Base-by-base conservation (phyloP, 2,113 vertebrate genomes). In the Charina bottae region DNA sequence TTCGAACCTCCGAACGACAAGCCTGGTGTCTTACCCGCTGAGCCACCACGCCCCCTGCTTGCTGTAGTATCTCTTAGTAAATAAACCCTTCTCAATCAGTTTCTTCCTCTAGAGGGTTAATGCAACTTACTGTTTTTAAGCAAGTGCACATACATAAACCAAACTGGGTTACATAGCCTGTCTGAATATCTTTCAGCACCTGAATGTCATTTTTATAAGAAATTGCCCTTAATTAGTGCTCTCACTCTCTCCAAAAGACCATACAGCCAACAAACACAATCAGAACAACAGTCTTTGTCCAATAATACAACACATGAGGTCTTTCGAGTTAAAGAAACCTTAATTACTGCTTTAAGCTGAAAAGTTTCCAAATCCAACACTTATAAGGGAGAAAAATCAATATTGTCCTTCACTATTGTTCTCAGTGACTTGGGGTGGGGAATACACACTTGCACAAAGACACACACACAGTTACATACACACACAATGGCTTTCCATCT, bases 281-380 rank as follows among this genome's bases (percentile, higher is more conserved):
- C 42, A 54, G 68, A 26, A 90, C 86, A 93, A 64, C 91, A 94
- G 4, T 12, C 4, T 42, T n/a, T 72, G 19, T 28, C 49, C 33
- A 42, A 7, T 23, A 26, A 0, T 0, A 64, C 4, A 83, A 59
- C 53, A 42, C 24, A 86, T 2, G 91, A 84, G 89, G 96, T 97
- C 42, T 88, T 92, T 88, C 21, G 46, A 59, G 19, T 83, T n/a
- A 92, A 88, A 88, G 62, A 88, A 92, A 92, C 42, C 53, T 96
- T 95, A 97, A 96, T 94, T 96, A 97, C 94, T 94, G 92, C 96
- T 97, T 96, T 96, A 95, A 95, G 59, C 64, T 92, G 90, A 95
- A 93, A 94, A 96, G 92, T 87, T 95, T 90, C 90, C 23, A 86
- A 93, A 92, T 84, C 72, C 89, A n/a, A 95, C 68, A 17, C 89